Evolutionary conservation across 2,797 vertebrate species (phyloP).

Genomic region (Epinephelus awoara): DNA sequence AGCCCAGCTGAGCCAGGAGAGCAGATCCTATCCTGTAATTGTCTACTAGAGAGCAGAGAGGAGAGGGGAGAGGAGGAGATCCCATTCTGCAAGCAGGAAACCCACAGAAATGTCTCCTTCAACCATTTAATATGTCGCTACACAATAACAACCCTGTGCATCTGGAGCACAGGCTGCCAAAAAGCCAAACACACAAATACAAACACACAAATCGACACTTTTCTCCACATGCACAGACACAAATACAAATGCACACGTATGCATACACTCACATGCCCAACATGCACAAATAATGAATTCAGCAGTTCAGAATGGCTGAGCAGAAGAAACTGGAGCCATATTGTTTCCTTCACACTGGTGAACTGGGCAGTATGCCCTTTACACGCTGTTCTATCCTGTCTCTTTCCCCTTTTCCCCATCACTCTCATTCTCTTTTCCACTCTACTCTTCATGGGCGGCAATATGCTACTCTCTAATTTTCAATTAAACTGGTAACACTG

Average conservation of each 20-base stretch:
- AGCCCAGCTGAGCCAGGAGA: constrained; percentile 88
- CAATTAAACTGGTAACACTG: constrained; percentile 70
- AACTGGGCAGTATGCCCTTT: constrained; percentile 79
- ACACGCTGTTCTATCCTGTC: constrained; percentile 67
- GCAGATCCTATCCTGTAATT: constrained; percentile 85
- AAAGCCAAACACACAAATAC: constrained; percentile 68
- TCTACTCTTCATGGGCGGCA: constrained; percentile 54
- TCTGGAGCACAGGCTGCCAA: constrained; percentile 88
- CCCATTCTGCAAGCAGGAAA: constrained; percentile 90
- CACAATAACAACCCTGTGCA: constrained; percentile 88
- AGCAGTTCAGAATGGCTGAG: constrained; percentile 77
- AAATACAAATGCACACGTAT: constrained; percentile 49
- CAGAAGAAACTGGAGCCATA: constrained; percentile 80
- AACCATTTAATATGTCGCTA: constrained; percentile 88
- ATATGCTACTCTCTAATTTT: constrained; percentile 71
- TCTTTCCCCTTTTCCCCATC: constrained; percentile 54
- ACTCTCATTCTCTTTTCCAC: constrained; percentile 57
- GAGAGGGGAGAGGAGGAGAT: constrained; percentile 76
- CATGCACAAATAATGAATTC: constrained; percentile 72
- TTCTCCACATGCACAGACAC: constrained; percentile 38
- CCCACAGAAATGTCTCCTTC: constrained; percentile 86
- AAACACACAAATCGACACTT: constrained; percentile 60
- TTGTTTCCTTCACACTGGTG: constrained; percentile 80
- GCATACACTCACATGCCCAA: constrained; percentile 48
- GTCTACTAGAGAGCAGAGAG: constrained; percentile 78